phyloP scores from a whole-genome alignment of 2,113 vertebrate species.

The Cathartes aura region DNA sequence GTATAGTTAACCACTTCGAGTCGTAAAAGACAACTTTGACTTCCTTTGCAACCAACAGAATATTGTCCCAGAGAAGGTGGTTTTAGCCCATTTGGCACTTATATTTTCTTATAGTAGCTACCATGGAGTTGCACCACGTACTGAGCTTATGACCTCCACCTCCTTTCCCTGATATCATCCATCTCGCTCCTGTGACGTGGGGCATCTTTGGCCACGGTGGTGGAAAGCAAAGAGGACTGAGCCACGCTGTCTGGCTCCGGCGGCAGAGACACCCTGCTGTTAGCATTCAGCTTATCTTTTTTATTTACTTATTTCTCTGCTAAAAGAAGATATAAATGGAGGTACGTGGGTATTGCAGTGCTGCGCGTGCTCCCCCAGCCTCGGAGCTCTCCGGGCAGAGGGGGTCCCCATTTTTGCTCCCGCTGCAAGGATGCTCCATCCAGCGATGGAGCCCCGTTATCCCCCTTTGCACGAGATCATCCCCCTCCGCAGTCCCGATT shows the following conservation, averaged over 20 bases:
- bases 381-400: not conserved
- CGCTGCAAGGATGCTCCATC: not conserved
- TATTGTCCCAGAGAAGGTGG: not conserved
- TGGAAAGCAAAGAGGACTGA: not conserved
- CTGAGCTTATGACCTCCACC: not conserved
- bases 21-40: not conserved
- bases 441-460: rapidly evolving
- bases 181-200: rapidly evolving
- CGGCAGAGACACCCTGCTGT: not conserved
- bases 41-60: not conserved
- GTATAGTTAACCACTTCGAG: not conserved
- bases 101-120: rapidly evolving
- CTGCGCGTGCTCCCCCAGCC: not conserved
- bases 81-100: not conserved
- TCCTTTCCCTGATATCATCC: not conserved
- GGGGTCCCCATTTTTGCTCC: not conserved
- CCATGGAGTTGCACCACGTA: rapidly evolving
- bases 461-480: rapidly evolving
- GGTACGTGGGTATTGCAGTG: not conserved
- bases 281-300: not conserved
- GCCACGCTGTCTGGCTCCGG: rapidly evolving
- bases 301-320: not conserved
- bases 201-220: not conserved
- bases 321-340: not conserved
- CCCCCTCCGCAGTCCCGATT: not conserved